Base-by-base conservation (phyloP, 2,888 invertebrate genomes). In the Syritta pipiens region DNA sequence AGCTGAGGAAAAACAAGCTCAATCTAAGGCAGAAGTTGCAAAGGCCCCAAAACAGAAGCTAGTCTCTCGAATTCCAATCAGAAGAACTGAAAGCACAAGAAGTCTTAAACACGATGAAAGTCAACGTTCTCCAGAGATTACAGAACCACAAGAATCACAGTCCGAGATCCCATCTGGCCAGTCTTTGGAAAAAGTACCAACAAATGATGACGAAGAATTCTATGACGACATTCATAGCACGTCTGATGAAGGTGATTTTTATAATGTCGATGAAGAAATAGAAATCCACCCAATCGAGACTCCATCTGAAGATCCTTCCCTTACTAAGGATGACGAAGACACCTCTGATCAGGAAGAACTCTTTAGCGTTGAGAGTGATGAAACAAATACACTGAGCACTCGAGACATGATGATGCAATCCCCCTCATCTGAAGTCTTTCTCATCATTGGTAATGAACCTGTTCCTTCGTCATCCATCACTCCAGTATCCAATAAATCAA, bases 61-160 rank as follows among this genome's bases (percentile, higher is more conserved):
- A 74, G 30, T 83, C 4, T 88, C 89, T 0, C 85, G 83, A 76
- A 88, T 88, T 63, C 87, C 87, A 1, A 83, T 88, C 0, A 82
- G 84, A 3, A 74, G 85, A 76, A 84, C 83, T 1, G 51, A 63
- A 0, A 86, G 83, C 40, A 82, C 79, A 7, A 75, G 57, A n/a
- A 85, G 84, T 49, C 51, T 85, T 3, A 83, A 81, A 10, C 83
- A n/a, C 83, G 42, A 28, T n/a, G n/a, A n/a, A n/a, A n/a, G n/a
- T n/a, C n/a, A n/a, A n/a, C n/a, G n/a, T n/a, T n/a, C n/a, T n/a
- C n/a, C n/a, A n/a, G n/a, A n/a, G n/a, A n/a, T n/a, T n/a, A n/a
- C n/a, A n/a, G n/a, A n/a, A n/a, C n/a, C n/a, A n/a, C n/a, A n/a
- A n/a, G n/a, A n/a, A n/a, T n/a, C n/a, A n/a, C n/a, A n/a, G n/a